Base-by-base conservation (phyloP, 2,888 invertebrate species). In the Melitaea athalia region DNA sequence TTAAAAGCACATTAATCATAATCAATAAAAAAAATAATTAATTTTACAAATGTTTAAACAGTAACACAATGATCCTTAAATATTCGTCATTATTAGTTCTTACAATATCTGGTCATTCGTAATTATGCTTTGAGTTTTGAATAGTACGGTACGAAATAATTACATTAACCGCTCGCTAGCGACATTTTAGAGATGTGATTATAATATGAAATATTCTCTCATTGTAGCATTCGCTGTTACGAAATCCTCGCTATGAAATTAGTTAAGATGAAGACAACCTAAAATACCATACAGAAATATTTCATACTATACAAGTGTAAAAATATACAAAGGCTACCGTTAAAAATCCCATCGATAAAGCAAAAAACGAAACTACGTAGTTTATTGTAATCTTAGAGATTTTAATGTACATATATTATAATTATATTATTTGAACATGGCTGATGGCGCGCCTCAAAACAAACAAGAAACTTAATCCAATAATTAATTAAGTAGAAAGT, bases 401-500 rank as follows among this genome's bases (percentile, higher is more conserved):
- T n/a, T n/a, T 33, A 33, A 33, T 6, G 33, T 33, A 3, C 33
- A 33, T 33, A 33, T 33, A 33, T 33, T 33, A 6, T 6, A 6
- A 33, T 33, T 8, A 38, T 38, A 38, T 38, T 38, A 24, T 24
- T 24, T 24, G 24, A 24, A 24, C 47, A 61, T 31, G n/a, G n/a
- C n/a, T n/a, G n/a, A n/a, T n/a, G 15, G 38, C 53, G 31, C 15
- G 31, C 52, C 60, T 60, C n/a, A 52, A 53, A 66, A 66, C 43
- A 53, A 45, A 61, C 47, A 17, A 8, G 10, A 47, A 60, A 62
- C 61, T 55, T 49, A 31, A 47, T 68, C 60, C 49, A 57, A 55
- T 68, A 38, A 53, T 49, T 2, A 38, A 53, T 49, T 75, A 73
- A 79, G 79, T 82, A 79, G 86, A 89, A 88, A 87, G 85, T 76